Percentiles rank a stretch among this genome's conserved stretches.
These are phyloP conservation scores for Chrysotoxum bicinctum DNA, from an alignment of 2,888 invertebrate species.

Conservation along the genomic window DNA sequence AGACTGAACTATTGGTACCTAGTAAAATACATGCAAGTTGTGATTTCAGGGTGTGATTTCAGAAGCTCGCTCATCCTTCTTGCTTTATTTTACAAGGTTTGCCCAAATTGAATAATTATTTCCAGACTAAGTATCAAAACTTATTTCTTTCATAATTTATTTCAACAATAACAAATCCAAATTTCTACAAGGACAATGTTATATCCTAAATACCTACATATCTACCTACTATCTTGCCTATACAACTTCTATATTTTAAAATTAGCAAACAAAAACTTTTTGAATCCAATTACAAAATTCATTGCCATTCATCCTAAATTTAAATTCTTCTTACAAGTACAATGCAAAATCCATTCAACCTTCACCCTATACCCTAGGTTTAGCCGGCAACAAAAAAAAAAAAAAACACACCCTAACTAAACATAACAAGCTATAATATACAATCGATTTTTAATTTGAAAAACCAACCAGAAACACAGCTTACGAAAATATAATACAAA, in stretches of 20 bases:
- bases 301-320: conserved; percentile 36
- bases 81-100: not conserved
- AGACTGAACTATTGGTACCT: not conserved
- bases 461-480: conserved; percentile 41
- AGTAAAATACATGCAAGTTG: not conserved
- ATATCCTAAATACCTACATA: not conserved
- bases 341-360: conserved; percentile 33
- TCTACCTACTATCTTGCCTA: not conserved
- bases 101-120: not conserved
- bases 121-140: not conserved
- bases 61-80: not conserved
- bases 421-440: conserved; percentile 21
- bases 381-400: not conserved
- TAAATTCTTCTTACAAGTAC: not conserved
- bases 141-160: not conserved
- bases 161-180: not conserved
- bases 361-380: conserved; percentile 17
- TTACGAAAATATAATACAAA: not conserved
- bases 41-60: not conserved
- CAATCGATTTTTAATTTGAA: conserved; percentile 64
- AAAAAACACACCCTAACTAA: conserved; percentile 9
- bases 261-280: conserved; percentile 12
- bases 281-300: conserved; percentile 47
- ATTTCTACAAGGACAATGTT: not conserved
- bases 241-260: not conserved